These are phyloP conservation scores for Chaenocephalus aceratus DNA, from an alignment of 2,113 vertebrate species.

Conservation along the genomic window DNA sequence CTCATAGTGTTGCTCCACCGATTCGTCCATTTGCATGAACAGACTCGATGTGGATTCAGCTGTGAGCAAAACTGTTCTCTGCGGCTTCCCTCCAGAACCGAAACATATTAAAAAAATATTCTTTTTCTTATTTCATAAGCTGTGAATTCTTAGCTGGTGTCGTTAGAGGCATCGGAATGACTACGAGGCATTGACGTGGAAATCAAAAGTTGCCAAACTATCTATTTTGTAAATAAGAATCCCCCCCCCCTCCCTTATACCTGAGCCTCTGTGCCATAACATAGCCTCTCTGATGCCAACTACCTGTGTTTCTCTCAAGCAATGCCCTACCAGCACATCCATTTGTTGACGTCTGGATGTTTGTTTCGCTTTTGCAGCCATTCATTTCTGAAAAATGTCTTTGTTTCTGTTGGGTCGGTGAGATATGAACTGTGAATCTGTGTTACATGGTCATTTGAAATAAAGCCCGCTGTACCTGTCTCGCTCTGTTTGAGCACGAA, in stretches of 20 bases:
- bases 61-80: constrained; percentile 56
- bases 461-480: constrained; percentile 48
- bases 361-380: constrained; percentile 61
- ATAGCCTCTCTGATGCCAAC: constrained; percentile 72
- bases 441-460: constrained; percentile 70
- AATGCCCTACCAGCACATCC: constrained; percentile 73
- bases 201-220: constrained; percentile 76
- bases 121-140: constrained; percentile 71
- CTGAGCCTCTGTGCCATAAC: constrained; percentile 77
- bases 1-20: constrained; percentile 50
- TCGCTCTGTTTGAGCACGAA: constrained; percentile 38
- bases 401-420: constrained; percentile 60
- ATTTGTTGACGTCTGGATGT: constrained; percentile 63
- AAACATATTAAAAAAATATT: constrained; percentile 25
- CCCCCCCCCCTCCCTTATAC: constrained; percentile 35
- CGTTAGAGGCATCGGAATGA: constrained; percentile 39
- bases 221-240: constrained; percentile 81
- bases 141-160: constrained; percentile 66
- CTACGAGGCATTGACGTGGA: constrained; percentile 56
- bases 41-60: constrained; percentile 62
- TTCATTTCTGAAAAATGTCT: constrained; percentile 41
- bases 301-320: constrained; percentile 72
- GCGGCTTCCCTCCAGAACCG: constrained; percentile 50
- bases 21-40: constrained; percentile 71
- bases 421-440: constrained; percentile 77